These are phyloP conservation scores for Ceratoteleas bidentatus DNA, from an alignment of 1,140 invertebrate genomes.

Conservation along the genomic window DNA sequence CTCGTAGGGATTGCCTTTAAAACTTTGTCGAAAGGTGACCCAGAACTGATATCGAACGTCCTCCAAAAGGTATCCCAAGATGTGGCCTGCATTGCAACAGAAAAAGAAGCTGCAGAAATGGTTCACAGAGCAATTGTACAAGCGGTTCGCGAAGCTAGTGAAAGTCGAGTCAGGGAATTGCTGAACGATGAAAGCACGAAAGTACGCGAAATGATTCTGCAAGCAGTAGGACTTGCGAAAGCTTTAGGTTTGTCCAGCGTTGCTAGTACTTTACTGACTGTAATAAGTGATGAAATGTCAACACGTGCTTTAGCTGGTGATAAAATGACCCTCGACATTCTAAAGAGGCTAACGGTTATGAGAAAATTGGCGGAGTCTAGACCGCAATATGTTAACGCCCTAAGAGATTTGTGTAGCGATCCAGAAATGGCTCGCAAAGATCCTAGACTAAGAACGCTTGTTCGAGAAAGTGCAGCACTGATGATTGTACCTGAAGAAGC, in stretches of 20 bases:
- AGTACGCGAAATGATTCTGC: conserved; percentile 82
- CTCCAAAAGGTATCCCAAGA: conserved; percentile 83
- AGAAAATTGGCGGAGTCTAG: conserved; percentile 86
- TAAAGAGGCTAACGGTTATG: conserved; percentile 88
- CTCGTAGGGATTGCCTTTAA: conserved; percentile 83
- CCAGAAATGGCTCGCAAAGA: conserved; percentile 85
- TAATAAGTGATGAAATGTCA: conserved; percentile 84
- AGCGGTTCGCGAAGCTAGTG: conserved; percentile 83
- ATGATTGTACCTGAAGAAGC: conserved; percentile 85
- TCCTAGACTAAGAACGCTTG: conserved; percentile 85
- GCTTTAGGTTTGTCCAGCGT: conserved; percentile 86
- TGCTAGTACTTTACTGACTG: conserved; percentile 82
- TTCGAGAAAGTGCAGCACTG: conserved; percentile 86
- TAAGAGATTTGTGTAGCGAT: conserved; percentile 84
- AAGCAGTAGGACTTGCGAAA: conserved; percentile 87
- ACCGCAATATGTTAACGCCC: conserved; percentile 83
- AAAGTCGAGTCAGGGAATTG: conserved; percentile 81
- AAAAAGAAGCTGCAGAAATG: conserved; percentile 84
- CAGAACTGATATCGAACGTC: conserved; percentile 82
- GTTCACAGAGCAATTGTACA: conserved; percentile 85
- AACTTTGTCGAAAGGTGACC: conserved; percentile 82
- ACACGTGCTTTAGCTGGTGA: conserved; percentile 83
- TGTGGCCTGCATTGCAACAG: conserved; percentile 82
- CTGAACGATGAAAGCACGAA: conserved; percentile 81
- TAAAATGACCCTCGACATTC: conserved; percentile 84